Conservation (phyloP, 2,888 invertebrate genomes). For the Malacosoma neustria region DNA sequence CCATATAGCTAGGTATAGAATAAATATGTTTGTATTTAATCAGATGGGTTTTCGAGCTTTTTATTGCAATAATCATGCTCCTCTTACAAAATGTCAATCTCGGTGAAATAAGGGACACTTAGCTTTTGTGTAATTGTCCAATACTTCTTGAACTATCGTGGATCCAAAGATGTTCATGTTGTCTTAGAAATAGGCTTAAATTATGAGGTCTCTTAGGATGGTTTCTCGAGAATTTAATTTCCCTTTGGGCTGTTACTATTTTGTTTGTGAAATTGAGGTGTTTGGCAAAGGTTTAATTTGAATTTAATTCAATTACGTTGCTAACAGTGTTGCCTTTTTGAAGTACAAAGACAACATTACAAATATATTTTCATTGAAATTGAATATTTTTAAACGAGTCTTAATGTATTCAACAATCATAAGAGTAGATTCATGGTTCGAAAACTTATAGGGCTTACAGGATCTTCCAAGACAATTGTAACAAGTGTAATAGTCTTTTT, state of each 20-base stretch:
- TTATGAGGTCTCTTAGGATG: neutral
- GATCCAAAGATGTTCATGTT: neutral
- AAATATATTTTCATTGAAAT: too few species aligned
- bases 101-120: conserved; percentile 19
- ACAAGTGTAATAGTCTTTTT: too few species aligned
- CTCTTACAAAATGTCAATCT: conserved; percentile 29
- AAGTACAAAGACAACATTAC: neutral
- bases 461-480: too few species aligned
- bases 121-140: conserved; percentile 19
- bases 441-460: too few species aligned
- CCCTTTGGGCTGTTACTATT: conserved; percentile 1
- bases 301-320: neutral
- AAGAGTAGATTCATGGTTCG: too few species aligned
- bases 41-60: neutral
- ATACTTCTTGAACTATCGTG: neutral
- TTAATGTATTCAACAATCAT: too few species aligned
- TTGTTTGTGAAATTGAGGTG: conserved; percentile 1
- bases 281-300: neutral
- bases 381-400: too few species aligned
- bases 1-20: too few species aligned
- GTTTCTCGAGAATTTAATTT: conserved; percentile 1
- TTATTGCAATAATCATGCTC: conserved; percentile 8
- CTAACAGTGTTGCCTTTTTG: conserved; percentile 3
- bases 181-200: neutral
- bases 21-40: too few species aligned